These are phyloP conservation scores for Adrianichthys oophorus DNA, from an alignment of 2,797 vertebrate species.

Conservation along the genomic window DNA sequence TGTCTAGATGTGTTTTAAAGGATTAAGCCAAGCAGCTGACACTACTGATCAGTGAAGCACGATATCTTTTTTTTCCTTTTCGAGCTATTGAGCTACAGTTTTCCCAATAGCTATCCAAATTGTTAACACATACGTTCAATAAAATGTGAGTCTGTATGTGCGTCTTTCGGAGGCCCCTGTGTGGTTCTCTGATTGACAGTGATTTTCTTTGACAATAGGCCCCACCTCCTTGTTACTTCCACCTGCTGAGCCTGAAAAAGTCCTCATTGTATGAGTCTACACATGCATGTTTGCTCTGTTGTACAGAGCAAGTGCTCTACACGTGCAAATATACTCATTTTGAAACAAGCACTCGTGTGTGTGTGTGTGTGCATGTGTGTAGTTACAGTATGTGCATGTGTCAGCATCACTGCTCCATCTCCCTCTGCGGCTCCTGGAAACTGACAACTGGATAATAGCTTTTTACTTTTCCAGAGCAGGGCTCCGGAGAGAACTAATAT, in stretches of 20 bases:
- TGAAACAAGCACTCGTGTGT: constrained; percentile 14
- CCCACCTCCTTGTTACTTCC: constrained; percentile 18
- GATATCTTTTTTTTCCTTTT: constrained; percentile 61
- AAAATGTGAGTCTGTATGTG: no score
- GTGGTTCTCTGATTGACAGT: constrained; percentile 29
- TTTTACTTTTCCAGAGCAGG: constrained; percentile 94
- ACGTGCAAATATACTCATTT: constrained; percentile 26
- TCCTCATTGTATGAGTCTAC: constrained; percentile 4
- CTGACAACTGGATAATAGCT: constrained; percentile 97
- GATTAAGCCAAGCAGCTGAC: constrained; percentile 61
- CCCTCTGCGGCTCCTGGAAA: constrained; percentile 79
- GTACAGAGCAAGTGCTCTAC: constrained; percentile 26
- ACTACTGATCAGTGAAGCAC: constrained; percentile 67
- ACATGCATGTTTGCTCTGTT: constrained; percentile 28
- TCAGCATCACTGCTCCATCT: constrained; percentile 83
- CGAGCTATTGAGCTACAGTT: constrained; percentile 19
- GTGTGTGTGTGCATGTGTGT: constrained; percentile 30
- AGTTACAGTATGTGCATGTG: constrained; percentile 59
- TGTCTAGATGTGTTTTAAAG: constrained; percentile 44
- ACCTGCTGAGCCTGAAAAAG: constrained; percentile 70
- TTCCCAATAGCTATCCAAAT: not conserved
- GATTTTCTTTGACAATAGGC: constrained; percentile 13
- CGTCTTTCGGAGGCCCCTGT: not conserved
- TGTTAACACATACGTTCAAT: no score
- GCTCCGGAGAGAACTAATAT: constrained; percentile 88